Conservation (phyloP, 2,888 invertebrate genomes). For the Microplitis deprimator region DNA sequence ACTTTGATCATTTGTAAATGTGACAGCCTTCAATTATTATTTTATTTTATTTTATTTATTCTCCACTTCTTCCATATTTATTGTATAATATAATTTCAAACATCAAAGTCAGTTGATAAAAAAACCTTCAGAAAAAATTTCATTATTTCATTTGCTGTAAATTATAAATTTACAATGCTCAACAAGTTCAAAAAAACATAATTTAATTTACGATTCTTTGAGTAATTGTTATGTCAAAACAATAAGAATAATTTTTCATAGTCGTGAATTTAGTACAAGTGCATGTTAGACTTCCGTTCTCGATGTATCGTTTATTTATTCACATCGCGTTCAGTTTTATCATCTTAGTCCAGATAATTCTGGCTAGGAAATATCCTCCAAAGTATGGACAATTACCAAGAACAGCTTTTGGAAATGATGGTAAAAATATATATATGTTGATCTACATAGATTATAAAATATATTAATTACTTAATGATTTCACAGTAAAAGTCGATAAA, state of each 20-base stretch:
- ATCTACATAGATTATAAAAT: neutral
- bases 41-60: too few relatives aligned
- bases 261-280: neutral
- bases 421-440: neutral
- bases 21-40: too few relatives aligned
- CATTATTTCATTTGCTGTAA: neutral
- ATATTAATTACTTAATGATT: neutral
- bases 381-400: neutral
- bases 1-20: too few relatives aligned
- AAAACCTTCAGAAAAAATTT: neutral
- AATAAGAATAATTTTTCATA: neutral
- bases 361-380: neutral
- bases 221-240: neutral
- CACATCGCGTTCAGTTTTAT: neutral
- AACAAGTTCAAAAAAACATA: neutral
- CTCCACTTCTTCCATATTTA: too few relatives aligned
- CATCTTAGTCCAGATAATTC: neutral
- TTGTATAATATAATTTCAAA: too few relatives aligned
- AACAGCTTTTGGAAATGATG: neutral
- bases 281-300: neutral
- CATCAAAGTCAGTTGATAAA: neutral
- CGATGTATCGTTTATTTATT: neutral
- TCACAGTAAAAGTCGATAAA: neutral
- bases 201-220: neutral
- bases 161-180: neutral